Evolutionary conservation across 1,140 invertebrate genomes (phyloP), one percentile per base, ranked within the genome.

Genomic region (Drosophila melanica): DNA sequence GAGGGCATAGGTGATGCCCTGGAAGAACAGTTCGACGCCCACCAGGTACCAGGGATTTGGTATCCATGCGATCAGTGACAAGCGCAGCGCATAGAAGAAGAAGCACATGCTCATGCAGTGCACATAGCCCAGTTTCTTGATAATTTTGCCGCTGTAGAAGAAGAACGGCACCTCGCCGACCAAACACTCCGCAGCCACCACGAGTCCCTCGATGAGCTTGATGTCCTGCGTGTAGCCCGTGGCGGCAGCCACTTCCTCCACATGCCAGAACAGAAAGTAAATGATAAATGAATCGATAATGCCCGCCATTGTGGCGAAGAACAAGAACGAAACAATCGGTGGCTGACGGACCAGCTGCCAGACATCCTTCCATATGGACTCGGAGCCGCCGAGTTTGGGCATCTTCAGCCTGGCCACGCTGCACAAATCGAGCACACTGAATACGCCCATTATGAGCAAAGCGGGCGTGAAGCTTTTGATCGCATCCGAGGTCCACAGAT

Each of bases 1-100:
- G 0, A 97, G 90, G 0, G 96, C 96, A 90, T 96, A 97, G 5
- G 95, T 95, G 0, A 96, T 95, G 0, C 96, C 96, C 90, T 97
- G 96, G 92, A 96, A 94, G 66, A 95, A 92, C 4, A 94, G 93
- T 92, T 96, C 96, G 8, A 96, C 93, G 1, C 94, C 93, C 0
- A 96, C 92, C 0, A 96, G 92, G 93, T 95, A 96, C 95, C 96
- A 96, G 0, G 96, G 96, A 74, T 94, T 94, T 23, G 94, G 93
- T 59, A 95, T 95, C 55, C 95, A 76, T 0, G 96, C 95, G 58
- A 97, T 95, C 1, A 96, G 91, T 7, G 92, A 93, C 35, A 96
- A 90, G 41, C 96, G 91, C 2, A 97, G 64, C 0, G 94, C 94
- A 85, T 96, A 96, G 72, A 94, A 94, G 20, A 95, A 86, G 60